These are phyloP conservation scores for Ischnus inquisitorius DNA, from an alignment of 2,888 invertebrate species.

Conservation along the genomic window DNA sequence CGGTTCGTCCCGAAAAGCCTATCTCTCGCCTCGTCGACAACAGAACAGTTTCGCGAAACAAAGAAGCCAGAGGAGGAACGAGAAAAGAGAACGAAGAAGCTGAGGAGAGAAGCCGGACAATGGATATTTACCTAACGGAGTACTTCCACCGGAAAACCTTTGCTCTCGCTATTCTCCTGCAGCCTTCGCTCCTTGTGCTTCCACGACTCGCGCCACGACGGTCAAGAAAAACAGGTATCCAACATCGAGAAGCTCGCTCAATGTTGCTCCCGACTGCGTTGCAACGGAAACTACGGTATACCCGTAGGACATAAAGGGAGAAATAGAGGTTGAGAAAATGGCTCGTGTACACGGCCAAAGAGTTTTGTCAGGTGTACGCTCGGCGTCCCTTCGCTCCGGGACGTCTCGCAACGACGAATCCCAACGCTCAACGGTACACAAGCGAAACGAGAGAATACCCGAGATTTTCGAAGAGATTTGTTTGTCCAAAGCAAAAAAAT, in stretches of 20 bases:
- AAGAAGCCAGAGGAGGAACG: conserved; percentile 18
- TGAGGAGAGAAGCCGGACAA: conserved; percentile 43
- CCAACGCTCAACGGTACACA: not conserved
- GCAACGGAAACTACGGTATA: conserved; percentile 28
- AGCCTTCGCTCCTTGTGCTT: conserved; percentile 12
- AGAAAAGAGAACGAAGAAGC: conserved; percentile 40
- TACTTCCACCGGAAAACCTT: conserved; percentile 65
- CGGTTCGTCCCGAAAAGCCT: conserved; percentile 27
- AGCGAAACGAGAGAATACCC: not conserved
- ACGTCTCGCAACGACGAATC: not conserved
- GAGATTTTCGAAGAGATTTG: conserved; percentile 1
- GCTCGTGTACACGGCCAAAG: not conserved
- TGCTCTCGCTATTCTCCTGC: conserved; percentile 30
- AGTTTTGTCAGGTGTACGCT: conserved; percentile 38
- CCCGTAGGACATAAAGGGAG: conserved; percentile 12
- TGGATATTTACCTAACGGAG: conserved; percentile 67
- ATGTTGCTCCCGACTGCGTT: conserved; percentile 1
- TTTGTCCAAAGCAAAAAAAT: conserved; percentile 5
- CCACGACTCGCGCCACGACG: conserved; percentile 35
- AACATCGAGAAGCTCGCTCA: conserved; percentile 19
- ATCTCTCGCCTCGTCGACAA: conserved; percentile 46
- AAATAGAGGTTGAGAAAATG: not conserved
- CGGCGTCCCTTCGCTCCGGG: not conserved
- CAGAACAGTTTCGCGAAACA: conserved; percentile 4
- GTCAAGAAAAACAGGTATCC: conserved; percentile 59